Evolutionary conservation across 2,888 invertebrate genomes (phyloP), one percentile per base, ranked within the genome.

Genomic region (Plagodis dolabraria): DNA sequence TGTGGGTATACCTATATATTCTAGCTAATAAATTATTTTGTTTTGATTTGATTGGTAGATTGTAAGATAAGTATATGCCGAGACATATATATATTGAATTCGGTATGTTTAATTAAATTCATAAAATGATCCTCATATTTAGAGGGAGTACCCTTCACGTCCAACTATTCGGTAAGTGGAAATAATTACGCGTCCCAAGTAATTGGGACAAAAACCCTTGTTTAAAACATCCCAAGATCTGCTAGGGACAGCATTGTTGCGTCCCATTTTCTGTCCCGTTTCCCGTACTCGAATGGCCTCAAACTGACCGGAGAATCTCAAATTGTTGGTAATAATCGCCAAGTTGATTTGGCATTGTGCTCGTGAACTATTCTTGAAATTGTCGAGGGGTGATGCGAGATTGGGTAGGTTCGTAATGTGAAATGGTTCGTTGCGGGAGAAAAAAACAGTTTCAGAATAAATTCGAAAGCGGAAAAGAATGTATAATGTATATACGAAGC

Each of bases 201-300:
- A 90, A 89, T 91, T 88, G 87, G 83, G 82, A 80, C 78, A 85
- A 87, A 89, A 87, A 82, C 87, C 89, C 89, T 88, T 88, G 88
- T 88, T 92, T 88, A 86, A 86, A 83, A 77, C 79, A 77, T 76
- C 76, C 81, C 76, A 77, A 77, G 80, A 80, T 84, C 91, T 92
- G 92, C 77, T 66, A 76, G 85, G 87, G 92, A 91, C 91, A 87
- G 80, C 74, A 86, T 89, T 89, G 87, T 88, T 71, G 63, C 70
- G 68, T 64, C 69, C 80, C 76, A 70, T 68, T 50, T 56, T 60
- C 51, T 47, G 44, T 54, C 54, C 50, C 45, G 53, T 45, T 59
- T 47, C 45, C 69, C 60, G 71, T 67, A 38, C 52, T 67, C 58
- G 60, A 60, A 64, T 69, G 47, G 65, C 58, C 65, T 71, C 69